phyloP scores from a whole-genome alignment of 2,888 invertebrate species.

The Callyntrura sp. region DNA sequence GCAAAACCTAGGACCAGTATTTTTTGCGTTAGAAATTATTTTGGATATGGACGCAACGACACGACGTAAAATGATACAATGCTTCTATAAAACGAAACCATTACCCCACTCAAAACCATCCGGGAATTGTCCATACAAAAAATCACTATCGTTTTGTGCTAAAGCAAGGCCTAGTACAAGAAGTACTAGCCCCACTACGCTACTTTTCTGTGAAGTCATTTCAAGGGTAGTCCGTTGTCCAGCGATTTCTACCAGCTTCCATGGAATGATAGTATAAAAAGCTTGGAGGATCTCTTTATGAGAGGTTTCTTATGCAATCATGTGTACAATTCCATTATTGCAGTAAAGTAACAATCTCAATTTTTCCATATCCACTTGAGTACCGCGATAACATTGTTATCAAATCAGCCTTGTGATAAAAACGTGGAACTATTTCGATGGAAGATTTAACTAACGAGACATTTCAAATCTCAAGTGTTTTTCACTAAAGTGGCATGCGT shows the following conservation, averaged over 20 bases:
- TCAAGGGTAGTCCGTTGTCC: not conserved
- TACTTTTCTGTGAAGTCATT: constrained; percentile 18
- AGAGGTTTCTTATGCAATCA: no score
- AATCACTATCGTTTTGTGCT: constrained; percentile 73
- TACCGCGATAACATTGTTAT: no score
- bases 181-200: constrained; percentile 16
- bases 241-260: not conserved
- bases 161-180: constrained; percentile 45
- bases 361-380: no score
- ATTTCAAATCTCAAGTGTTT: no score
- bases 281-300: not conserved
- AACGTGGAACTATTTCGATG: no score
- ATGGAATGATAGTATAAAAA: not conserved
- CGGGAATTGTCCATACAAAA: constrained; percentile 71
- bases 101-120: constrained; percentile 75
- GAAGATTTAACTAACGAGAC: no score
- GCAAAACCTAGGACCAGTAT: constrained; percentile 64
- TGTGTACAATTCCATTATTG: no score
- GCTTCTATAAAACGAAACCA: no score
- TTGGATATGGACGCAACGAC: not conserved
- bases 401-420: no score
- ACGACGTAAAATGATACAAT: not conserved
- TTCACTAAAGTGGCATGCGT: no score
- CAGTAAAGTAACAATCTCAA: no score
- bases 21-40: not conserved